Base-by-base conservation (phyloP, 2,888 invertebrate genomes). In the Augochlorella aurata region DNA sequence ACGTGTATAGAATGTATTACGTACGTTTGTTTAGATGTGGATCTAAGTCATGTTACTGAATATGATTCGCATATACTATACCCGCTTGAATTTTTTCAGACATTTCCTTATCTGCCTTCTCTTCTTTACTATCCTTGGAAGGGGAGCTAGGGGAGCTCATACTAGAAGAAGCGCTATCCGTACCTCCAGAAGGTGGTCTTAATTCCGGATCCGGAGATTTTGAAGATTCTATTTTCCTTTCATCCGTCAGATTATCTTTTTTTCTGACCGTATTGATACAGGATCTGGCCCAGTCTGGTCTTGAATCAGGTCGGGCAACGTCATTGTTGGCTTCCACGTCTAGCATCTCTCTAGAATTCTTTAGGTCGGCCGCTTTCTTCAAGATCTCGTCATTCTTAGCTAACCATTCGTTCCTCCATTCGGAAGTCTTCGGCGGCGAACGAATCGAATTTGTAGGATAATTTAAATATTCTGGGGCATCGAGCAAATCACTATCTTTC, bases 111-210 rank as follows among this genome's bases (percentile, higher is more conserved):
- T 93, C 93, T 49, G 92, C 93, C 77, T 93, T 93, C 86, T 93
- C 93, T 73, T 93, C 93, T 70, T 92, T 93, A 79, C 92, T 93
- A 77, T 93, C 92, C 82, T 92, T 92, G 21, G 92, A 93, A 44
- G 92, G 92, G 58, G 93, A 93, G 88, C 92, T 93, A 18, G 93
- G 92, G 50, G 93, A 92, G 80, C 92, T 93, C 92, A 92, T 92
- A 80, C 92, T 92, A 63, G 93, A 93, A 52, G 92, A 92, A 58
- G 92, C 92, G 82, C 92, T 93, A 74, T 92, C 93, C 4, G 92
- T 92, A 74, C 90, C 90, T 54, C 88, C 90, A 12, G 92, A 91
- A 18, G 92, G 89, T 78, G 92, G 91, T 84, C 92, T 89, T 63
- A 92, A 77, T 76, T 93, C 93, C 29, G 88, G 83, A 79, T 93